Conservation (phyloP, 2,113 vertebrate genomes). For the Mormyrus iriodes region DNA sequence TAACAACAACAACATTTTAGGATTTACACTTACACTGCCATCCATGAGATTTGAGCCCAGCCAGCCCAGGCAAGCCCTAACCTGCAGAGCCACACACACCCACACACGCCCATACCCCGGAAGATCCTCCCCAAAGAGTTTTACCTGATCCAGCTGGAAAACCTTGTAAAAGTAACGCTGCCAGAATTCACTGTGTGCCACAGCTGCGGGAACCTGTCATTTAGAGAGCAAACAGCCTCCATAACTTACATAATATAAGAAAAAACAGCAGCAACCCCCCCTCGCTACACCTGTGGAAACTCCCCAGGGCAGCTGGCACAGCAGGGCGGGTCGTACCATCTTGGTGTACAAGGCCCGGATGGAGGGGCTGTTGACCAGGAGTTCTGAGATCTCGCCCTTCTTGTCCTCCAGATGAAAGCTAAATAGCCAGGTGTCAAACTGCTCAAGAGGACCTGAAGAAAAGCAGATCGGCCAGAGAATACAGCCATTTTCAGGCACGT, state of each 20-base stretch:
- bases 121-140: background rate
- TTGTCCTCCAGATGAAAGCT: slow-evolving; percentile 80
- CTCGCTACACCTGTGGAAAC: background rate
- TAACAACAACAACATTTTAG: no score
- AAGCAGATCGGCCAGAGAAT: slow-evolving; percentile 18
- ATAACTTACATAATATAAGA: background rate
- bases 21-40: no score
- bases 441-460: slow-evolving; percentile 73
- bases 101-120: no score
- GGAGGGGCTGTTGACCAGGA: slow-evolving; percentile 84
- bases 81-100: background rate
- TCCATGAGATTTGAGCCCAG: background rate
- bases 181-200: slow-evolving; percentile 92
- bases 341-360: slow-evolving; percentile 91
- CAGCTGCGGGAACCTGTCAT: slow-evolving; percentile 84
- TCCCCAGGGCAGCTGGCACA: background rate
- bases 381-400: slow-evolving; percentile 84
- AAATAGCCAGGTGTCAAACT: slow-evolving; percentile 81
- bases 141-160: slow-evolving; percentile 88
- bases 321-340: slow-evolving; percentile 66
- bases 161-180: slow-evolving; percentile 96
- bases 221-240: background rate
- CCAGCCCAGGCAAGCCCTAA: background rate
- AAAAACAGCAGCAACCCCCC: background rate
- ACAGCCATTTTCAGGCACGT: background rate